phyloP scores from a whole-genome alignment of 2,113 vertebrate species.

The Malurus melanocephalus region DNA sequence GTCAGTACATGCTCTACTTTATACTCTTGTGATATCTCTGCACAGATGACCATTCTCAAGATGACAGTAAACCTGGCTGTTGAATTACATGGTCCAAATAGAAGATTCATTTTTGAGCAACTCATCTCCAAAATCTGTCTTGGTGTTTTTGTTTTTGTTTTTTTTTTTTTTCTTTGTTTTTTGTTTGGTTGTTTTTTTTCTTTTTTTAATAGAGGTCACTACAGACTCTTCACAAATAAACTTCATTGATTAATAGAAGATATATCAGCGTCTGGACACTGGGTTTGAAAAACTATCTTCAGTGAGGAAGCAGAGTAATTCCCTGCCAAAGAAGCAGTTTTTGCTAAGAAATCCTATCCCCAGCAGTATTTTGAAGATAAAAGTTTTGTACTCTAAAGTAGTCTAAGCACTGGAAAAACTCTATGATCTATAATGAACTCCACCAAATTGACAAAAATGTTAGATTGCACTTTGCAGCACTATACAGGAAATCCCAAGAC shows the following conservation, averaged over 20 bases:
- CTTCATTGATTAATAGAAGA: not conserved
- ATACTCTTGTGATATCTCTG: not conserved
- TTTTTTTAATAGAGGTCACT: not conserved
- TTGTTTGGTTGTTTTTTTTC: not conserved
- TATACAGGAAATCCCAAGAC: conserved; percentile 34
- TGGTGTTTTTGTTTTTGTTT: not conserved
- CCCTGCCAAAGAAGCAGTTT: not conserved
- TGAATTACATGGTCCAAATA: not conserved
- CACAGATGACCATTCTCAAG: not conserved
- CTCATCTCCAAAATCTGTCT: not conserved
- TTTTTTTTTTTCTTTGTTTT: not conserved
- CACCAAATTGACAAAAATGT: conserved; percentile 40
- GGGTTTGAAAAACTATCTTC: not conserved
- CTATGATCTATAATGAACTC: conserved; percentile 20
- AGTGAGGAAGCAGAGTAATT: not conserved
- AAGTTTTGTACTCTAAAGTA: not conserved
- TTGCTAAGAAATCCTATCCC: not conserved
- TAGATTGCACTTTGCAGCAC: conserved; percentile 30
- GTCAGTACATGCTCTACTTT: not conserved
- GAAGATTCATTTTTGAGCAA: not conserved
- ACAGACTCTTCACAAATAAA: not conserved
- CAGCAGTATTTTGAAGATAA: not conserved
- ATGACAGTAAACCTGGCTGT: not conserved
- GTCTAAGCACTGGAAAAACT: not conserved
- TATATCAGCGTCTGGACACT: not conserved